Percentiles rank a stretch among this genome's conserved stretches.
Conservation (phyloP, 2,113 vertebrate genomes). For the Cynopterus brachyotis region DNA sequence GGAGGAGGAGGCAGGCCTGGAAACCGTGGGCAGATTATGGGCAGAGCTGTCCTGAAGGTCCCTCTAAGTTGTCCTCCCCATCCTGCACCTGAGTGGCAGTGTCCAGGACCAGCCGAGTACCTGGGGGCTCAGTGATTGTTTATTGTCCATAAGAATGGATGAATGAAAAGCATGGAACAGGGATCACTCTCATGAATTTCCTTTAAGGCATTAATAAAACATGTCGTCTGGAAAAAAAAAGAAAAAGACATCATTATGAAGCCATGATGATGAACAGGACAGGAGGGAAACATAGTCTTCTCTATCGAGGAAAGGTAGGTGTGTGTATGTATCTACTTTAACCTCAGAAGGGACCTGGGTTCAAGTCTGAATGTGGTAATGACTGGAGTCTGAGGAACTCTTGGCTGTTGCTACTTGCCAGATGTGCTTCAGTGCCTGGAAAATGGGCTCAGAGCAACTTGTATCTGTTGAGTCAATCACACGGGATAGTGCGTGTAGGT, state of each 20-base stretch:
- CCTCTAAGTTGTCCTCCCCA: neutral
- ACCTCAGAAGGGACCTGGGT: neutral
- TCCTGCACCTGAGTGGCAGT: neutral
- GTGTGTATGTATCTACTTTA: neutral
- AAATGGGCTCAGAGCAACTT: neutral
- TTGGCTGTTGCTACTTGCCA: neutral
- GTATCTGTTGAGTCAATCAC: neutral
- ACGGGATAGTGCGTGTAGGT: neutral
- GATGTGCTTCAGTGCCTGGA: neutral
- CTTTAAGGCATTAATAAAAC: neutral
- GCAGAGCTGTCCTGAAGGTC: neutral
- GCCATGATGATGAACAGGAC: neutral
- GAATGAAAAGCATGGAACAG: neutral
- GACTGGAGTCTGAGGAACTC: neutral
- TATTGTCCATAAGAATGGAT: neutral
- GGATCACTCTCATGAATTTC: neutral
- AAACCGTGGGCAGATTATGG: neutral
- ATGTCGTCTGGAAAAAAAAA: neutral
- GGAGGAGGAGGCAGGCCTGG: slow-evolving; percentile 19
- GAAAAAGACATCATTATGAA: neutral
- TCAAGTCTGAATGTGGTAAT: neutral
- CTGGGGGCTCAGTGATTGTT: neutral
- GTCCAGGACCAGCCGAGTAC: neutral
- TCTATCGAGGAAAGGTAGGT: neutral
- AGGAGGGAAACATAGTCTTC: neutral